Evolutionary conservation across 2,888 invertebrate genomes (phyloP).

Genomic region (Nephrotoma appendiculata): DNA sequence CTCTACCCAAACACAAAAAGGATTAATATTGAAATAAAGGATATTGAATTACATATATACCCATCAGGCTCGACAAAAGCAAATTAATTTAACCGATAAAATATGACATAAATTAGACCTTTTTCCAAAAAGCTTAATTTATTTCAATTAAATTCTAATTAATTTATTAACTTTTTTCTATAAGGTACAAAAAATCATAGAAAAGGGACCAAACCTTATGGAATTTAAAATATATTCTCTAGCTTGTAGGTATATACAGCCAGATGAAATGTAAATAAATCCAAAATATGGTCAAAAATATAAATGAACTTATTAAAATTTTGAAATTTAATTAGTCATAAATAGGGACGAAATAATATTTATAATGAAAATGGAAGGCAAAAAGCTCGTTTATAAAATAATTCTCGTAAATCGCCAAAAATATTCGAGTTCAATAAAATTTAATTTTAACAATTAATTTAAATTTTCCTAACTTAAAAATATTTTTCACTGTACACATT

Average conservation of each 20-base stretch:
- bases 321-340: background rate
- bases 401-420: background rate
- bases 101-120: background rate
- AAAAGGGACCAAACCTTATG: background rate
- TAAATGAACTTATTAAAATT: background rate
- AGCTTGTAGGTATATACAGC: too few relatives aligned
- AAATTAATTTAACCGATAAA: background rate
- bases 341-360: background rate
- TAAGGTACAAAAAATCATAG: background rate
- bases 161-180: background rate
- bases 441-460: too few relatives aligned
- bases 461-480: too few relatives aligned
- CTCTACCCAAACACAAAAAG: too few relatives aligned
- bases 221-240: background rate
- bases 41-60: background rate
- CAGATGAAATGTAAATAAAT: too few relatives aligned
- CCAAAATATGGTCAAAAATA: background rate
- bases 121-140: background rate
- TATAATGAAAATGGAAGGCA: background rate
- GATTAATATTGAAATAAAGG: background rate
- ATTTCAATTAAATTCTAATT: background rate
- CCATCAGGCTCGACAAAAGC: background rate
- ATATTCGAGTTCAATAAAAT: background rate
- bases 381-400: background rate
- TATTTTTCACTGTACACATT: too few relatives aligned